Conservation (phyloP, 2,888 invertebrate genomes). For the Dascillus cervinus region DNA sequence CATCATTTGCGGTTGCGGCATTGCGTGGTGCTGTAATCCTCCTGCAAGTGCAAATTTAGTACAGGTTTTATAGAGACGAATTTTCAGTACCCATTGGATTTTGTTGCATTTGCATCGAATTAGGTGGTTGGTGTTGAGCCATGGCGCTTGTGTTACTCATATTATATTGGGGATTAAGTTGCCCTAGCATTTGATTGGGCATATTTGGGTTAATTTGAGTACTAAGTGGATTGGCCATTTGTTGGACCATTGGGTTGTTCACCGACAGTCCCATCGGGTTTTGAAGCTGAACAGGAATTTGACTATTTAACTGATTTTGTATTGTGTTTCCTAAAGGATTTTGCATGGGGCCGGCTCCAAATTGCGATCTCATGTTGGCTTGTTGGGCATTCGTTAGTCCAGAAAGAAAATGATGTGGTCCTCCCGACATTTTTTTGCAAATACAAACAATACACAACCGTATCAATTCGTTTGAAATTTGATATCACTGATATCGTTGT, state of each 20-base stretch:
- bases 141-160: slow-evolving; percentile 29
- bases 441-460: too few species aligned
- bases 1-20: slow-evolving; percentile 30
- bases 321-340: slow-evolving; percentile 47
- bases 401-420: slow-evolving; percentile 64
- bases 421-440: slow-evolving; percentile 53
- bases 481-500: too few species aligned
- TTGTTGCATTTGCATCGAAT: slow-evolving; percentile 35
- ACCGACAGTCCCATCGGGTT: slow-evolving; percentile 51
- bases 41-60: not conserved
- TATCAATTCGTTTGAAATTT: too few species aligned
- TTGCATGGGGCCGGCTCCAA: slow-evolving; percentile 55
- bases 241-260: slow-evolving; percentile 49
- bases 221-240: slow-evolving; percentile 38
- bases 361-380: slow-evolving; percentile 56
- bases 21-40: slow-evolving; percentile 33
- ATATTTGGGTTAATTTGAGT: slow-evolving; percentile 42
- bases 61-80: slow-evolving; percentile 1
- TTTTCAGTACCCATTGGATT: slow-evolving; percentile 27
- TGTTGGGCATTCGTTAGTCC: slow-evolving; percentile 56
- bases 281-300: slow-evolving; percentile 35
- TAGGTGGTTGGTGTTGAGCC: slow-evolving; percentile 34
- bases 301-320: slow-evolving; percentile 40
- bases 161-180: slow-evolving; percentile 35
- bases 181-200: slow-evolving; percentile 44